Base-by-base conservation (phyloP, 2,113 vertebrate genomes). In the Pseudolaguvia tuberculata region DNA sequence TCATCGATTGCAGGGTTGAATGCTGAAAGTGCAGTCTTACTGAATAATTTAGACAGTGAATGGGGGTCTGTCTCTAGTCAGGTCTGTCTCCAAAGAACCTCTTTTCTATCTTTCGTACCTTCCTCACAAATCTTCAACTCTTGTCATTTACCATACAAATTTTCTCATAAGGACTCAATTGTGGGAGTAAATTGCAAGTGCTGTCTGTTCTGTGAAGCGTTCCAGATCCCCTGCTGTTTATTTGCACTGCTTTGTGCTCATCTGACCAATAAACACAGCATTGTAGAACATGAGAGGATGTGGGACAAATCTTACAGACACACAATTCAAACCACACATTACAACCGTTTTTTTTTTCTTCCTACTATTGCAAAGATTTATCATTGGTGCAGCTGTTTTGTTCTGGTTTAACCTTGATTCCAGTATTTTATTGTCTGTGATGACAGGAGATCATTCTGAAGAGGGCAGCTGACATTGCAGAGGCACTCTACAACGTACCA, bases 401-500 rank as follows among this genome's bases (percentile, higher is more conserved):
- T n/a, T 45, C 12, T 27, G 21, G 5, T 52, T 70, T 55, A 39
- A 47, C 35, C 47, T 53, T 23, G 50, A 31, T 15, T 31, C 58
- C 25, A 53, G 50, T 10, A 12, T 48, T 45, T 70, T 45, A 57
- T 52, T 15, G 2, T 72, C n/a, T 72, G 27, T 69, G 35, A 68
- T n/a, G 2, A 69, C 20, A 99, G 97, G 97, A 99, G 87, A 98
- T 98, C 80, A 97, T 98, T 83, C 89, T 98, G 85, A 98, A 99
- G 87, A 93, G 96, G 84, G 97, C 96, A 0, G 97, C 97, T 0
- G 96, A 99, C 87, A 99, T 99, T 0, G 97, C 97, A 0, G 97
- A 99, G 88, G 97, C 97, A 0, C 92, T 99, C n/a, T 98, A 99
- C 91, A 98, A 92, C 2, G 96, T 98, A 45, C 97, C 97, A 1